Evolutionary conservation across 2,797 vertebrate genomes (phyloP).

Genomic region (Rachycentron canadum): DNA sequence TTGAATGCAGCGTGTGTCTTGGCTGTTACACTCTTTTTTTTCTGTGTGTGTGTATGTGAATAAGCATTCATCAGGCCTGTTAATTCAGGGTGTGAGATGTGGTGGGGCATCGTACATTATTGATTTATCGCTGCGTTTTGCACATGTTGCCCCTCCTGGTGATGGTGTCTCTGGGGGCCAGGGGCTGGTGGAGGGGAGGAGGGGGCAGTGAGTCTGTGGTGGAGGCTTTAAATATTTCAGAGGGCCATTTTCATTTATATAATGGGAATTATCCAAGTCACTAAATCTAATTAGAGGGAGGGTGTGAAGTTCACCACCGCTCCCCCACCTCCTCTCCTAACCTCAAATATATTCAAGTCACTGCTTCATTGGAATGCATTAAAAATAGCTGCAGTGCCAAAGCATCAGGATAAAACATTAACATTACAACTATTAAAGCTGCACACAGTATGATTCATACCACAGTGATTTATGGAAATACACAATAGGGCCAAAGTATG

Average conservation of each 20-base stretch:
- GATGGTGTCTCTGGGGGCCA: constrained; percentile 51
- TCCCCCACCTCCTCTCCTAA: constrained; percentile 1
- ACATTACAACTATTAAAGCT: not conserved
- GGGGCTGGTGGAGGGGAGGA: not conserved
- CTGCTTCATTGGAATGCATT: constrained; percentile 30
- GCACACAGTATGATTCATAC: not conserved
- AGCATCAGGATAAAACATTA: constrained; percentile 2
- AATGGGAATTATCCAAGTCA: constrained; percentile 82
- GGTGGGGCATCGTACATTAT: constrained; percentile 74
- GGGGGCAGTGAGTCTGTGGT: constrained; percentile 22
- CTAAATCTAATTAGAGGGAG: constrained; percentile 78
- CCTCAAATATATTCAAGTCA: constrained; percentile 11
- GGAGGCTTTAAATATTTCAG: constrained; percentile 80
- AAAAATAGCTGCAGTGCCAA: not conserved
- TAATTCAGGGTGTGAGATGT: constrained; percentile 59
- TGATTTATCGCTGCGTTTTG: constrained; percentile 75
- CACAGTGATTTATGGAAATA: not conserved
- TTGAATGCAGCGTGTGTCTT: not conserved
- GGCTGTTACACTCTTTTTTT: not conserved
- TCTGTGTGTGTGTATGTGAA: constrained; percentile 31
- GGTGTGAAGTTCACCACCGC: constrained; percentile 69
- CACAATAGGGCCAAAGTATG: not conserved
- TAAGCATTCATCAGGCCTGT: constrained; percentile 7
- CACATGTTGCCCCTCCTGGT: constrained; percentile 74
- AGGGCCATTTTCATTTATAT: constrained; percentile 78